Evolutionary conservation across 2,888 invertebrate genomes (phyloP), one percentile per base, ranked within the genome.

Genomic region (Entomobrya multifasciata): DNA sequence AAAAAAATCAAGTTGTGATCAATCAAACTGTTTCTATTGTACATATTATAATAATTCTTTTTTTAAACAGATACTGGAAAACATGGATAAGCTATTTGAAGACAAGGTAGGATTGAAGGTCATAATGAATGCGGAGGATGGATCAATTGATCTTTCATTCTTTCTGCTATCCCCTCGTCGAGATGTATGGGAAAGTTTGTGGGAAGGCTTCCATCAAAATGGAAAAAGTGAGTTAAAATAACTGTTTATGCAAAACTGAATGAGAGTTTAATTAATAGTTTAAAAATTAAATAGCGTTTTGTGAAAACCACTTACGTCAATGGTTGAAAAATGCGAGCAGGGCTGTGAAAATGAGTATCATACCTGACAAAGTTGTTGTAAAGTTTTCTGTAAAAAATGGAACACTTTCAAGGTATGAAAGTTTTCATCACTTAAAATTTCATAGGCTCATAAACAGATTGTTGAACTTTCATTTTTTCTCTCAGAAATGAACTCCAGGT

Each of bases 31-130:
- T n/a, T n/a, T n/a, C n/a, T n/a, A n/a, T n/a, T n/a, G n/a, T n/a
- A n/a, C n/a, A n/a, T n/a, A n/a, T n/a, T n/a, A n/a, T n/a, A n/a
- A n/a, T n/a, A n/a, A n/a, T n/a, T n/a, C n/a, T n/a, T n/a, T n/a
- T n/a, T n/a, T n/a, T n/a, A n/a, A n/a, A n/a, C n/a, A 78, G 78
- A 25, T 81, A 0, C 20, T 81, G 72, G 70, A 81, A 22, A 81
- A 81, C 27, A 6, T 27, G 4, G 81, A 81, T 41, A 41, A 25
- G 25, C 72, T 82, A 1, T 83, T 83, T 57, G 76, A 83, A 10
- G 82, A 49, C n/a, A 0, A 30, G 49, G 49, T 36, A 8, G 36
- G 5, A 27, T 55, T 20, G 5, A 17, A 47, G 4, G 22, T n/a
- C 15, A 2, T 11, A 25, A 60, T 44, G n/a, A 57, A 57, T 44